Evolutionary conservation across 53 echinoderm and acorn worm genomes (phyloP).

Genomic region (Echinometra lucunter): DNA sequence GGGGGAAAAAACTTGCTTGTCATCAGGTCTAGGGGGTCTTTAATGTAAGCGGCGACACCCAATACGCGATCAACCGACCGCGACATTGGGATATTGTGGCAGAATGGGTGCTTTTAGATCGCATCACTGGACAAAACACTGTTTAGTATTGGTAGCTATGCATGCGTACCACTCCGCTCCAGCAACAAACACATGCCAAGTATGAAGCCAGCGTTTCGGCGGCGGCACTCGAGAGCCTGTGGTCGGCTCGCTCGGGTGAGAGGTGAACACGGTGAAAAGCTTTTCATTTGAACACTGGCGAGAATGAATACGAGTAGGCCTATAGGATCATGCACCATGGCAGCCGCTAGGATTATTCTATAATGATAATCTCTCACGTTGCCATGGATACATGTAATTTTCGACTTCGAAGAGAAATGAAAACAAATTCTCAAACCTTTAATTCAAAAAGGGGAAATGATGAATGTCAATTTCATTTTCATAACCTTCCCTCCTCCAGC

Average conservation of each 20-base stretch:
- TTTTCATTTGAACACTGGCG: neutral
- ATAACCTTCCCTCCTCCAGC: too few species aligned
- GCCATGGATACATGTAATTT: neutral
- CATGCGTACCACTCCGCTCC: neutral
- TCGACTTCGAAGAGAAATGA: neutral
- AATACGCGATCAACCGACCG: conserved; percentile 30
- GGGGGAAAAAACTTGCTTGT: neutral
- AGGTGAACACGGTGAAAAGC: neutral
- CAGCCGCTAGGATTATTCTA: neutral
- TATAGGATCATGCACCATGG: neutral
- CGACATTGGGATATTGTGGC: conserved; percentile 50
- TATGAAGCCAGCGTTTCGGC: conserved; percentile 7
- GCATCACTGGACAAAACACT: conserved; percentile 31
- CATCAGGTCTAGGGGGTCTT: conserved; percentile 21
- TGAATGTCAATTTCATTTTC: too few species aligned
- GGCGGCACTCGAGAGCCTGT: neutral
- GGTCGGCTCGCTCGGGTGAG: neutral
- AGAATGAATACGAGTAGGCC: neutral
- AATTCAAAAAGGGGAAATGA: too few species aligned
- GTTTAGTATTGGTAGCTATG: neutral
- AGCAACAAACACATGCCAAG: neutral
- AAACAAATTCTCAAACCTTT: too few species aligned
- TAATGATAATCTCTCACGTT: neutral
- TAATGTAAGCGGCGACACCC: conserved; percentile 12
- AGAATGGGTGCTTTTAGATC: conserved; percentile 29